phyloP scores from a whole-genome alignment of 2,888 invertebrate species.

The Ichneumoninae sp. region DNA sequence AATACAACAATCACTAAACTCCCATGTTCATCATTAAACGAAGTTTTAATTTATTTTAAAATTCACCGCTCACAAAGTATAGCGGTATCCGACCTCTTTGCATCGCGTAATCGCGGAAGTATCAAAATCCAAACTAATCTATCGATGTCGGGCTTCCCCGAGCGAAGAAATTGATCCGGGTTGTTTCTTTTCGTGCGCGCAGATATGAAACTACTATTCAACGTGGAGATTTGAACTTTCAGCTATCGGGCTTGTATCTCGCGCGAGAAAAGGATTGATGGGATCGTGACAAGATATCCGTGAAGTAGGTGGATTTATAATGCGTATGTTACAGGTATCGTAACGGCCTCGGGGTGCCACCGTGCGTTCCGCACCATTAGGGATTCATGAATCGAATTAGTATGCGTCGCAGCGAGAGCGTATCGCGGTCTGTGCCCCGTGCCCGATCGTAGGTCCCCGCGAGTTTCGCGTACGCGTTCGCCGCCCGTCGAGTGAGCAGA shows the following conservation, averaged over 20 bases:
- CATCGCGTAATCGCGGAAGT: too few relatives aligned
- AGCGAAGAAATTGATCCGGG: neutral
- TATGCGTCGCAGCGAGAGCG: conserved; percentile 69
- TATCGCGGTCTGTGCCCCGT: conserved; percentile 37
- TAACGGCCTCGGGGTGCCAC: conserved; percentile 33
- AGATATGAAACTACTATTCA: neutral
- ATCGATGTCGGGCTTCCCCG: neutral
- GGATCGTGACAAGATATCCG: neutral
- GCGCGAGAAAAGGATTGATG: conserved; percentile 4
- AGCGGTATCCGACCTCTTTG: too few relatives aligned
- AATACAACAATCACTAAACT: too few relatives aligned
- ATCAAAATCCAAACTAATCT: neutral
- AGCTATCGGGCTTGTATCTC: conserved; percentile 4
- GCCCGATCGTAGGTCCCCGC: conserved; percentile 15
- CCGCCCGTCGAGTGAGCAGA: conserved; percentile 26
- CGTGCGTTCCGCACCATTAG: conserved; percentile 63
- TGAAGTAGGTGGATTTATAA: conserved; percentile 2
- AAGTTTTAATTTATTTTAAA: too few relatives aligned
- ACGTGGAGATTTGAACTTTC: neutral
- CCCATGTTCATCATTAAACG: too few relatives aligned
- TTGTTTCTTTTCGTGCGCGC: too few relatives aligned
- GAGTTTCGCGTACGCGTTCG: conserved; percentile 51
- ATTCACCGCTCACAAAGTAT: too few relatives aligned
- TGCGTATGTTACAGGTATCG: conserved; percentile 14
- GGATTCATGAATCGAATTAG: conserved; percentile 72